Evolutionary conservation across 1,140 invertebrate genomes (phyloP).

Genomic region (Amphibalanus amphitrite): DNA sequence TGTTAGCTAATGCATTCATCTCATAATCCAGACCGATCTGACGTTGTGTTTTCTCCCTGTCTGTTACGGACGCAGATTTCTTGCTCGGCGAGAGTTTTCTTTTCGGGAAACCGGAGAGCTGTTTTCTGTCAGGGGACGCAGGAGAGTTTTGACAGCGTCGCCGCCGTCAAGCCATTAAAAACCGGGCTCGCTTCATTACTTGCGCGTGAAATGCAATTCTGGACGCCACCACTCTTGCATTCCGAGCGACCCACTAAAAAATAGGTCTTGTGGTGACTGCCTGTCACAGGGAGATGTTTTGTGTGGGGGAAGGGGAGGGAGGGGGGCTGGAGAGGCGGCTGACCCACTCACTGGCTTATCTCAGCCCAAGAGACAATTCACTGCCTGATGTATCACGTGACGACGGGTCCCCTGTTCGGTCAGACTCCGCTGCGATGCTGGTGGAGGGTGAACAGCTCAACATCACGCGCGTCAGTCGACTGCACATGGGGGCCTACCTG

Average conservation of each 20-base stretch:
- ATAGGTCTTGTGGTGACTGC: background rate
- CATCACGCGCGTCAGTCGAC: conserved; percentile 60
- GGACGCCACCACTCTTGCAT: background rate
- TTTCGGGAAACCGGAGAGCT: background rate
- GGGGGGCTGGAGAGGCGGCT: no score
- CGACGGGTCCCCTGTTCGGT: no score
- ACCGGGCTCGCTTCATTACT: background rate
- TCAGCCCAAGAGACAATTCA: no score
- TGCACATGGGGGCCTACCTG: conserved; percentile 79
- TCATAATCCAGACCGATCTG: no score
- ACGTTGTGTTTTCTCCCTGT: no score
- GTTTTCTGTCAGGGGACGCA: background rate
- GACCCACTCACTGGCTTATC: no score
- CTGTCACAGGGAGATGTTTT: background rate
- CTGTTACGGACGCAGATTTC: no score
- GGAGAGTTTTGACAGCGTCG: background rate
- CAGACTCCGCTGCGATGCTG: conserved; percentile 48
- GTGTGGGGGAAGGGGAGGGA: no score
- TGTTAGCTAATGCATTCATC: no score
- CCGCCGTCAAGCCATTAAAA: background rate
- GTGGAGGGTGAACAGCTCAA: conserved; percentile 68
- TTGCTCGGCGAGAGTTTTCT: background rate
- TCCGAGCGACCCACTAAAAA: background rate
- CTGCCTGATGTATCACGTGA: no score
- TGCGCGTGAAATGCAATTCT: background rate